phyloP scores from a whole-genome alignment of 2,797 vertebrate genomes.

The Champsocephalus esox region DNA sequence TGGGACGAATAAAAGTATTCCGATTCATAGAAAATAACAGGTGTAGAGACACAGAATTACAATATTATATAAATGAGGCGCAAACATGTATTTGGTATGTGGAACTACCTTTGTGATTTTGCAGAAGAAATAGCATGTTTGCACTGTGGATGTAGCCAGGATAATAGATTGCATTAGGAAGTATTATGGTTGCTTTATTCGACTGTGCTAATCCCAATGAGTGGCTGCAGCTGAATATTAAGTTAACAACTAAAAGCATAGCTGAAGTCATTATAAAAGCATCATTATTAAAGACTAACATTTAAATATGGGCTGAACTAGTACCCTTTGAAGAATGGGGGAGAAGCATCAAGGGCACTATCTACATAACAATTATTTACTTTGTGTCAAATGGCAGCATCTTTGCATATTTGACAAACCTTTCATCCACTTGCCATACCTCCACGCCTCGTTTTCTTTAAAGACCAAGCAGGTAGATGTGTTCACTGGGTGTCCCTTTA shows the following conservation, averaged over 20 bases:
- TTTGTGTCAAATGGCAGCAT: background rate
- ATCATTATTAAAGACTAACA: background rate
- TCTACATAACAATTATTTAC: background rate
- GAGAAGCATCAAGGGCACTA: background rate
- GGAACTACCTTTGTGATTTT: background rate
- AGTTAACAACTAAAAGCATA: background rate
- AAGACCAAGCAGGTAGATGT: slow-evolving; percentile 7
- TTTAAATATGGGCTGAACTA: background rate
- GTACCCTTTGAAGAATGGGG: background rate
- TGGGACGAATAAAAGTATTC: too few relatives aligned
- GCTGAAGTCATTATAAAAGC: background rate
- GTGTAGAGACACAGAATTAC: background rate
- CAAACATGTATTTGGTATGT: background rate
- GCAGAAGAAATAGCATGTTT: background rate
- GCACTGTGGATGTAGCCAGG: background rate
- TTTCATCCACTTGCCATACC: slow-evolving; percentile 4
- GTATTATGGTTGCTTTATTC: slow-evolving; percentile 12
- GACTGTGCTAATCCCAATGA: slow-evolving; percentile 18
- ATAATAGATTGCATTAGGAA: background rate
- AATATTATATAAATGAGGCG: background rate
- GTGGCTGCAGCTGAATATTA: slow-evolving; percentile 23
- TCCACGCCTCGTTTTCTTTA: background rate
- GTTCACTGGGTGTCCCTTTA: slow-evolving; percentile 3
- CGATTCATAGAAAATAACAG: too few relatives aligned
- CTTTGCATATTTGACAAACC: background rate